phyloP scores from a whole-genome alignment of 2,888 invertebrate species.

The Bursaphelenchus okinawaensis region DNA sequence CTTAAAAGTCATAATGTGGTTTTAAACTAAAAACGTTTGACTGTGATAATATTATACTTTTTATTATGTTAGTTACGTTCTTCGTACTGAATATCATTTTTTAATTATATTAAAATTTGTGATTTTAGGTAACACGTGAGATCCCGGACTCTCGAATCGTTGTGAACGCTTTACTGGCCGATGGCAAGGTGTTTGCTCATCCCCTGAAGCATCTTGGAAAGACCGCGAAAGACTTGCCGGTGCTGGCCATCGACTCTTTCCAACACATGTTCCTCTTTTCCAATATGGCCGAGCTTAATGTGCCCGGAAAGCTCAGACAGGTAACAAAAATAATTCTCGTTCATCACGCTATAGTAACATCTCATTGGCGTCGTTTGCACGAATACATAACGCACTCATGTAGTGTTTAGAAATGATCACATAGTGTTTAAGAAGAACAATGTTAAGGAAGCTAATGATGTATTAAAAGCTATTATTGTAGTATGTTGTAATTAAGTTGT shows the following conservation, averaged over 20 bases:
- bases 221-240: slow-evolving; percentile 77
- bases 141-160: slow-evolving; percentile 81
- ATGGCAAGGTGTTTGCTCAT: slow-evolving; percentile 91
- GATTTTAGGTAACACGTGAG: slow-evolving; percentile 68
- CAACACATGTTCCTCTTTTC: slow-evolving; percentile 97
- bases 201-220: slow-evolving; percentile 95
- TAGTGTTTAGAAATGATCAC: too few relatives aligned
- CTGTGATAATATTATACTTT: neutral
- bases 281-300: slow-evolving; percentile 65
- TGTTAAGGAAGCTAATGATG: too few relatives aligned
- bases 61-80: neutral
- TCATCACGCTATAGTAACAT: too few relatives aligned
- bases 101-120: neutral
- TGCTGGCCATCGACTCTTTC: slow-evolving; percentile 97
- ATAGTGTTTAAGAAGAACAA: too few relatives aligned
- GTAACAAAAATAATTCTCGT: too few relatives aligned
- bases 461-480: too few relatives aligned
- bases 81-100: neutral
- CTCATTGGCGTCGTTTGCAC: too few relatives aligned
- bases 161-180: slow-evolving; percentile 93
- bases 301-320: slow-evolving; percentile 50
- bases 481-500: too few relatives aligned
- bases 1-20: neutral
- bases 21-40: neutral
- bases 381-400: too few relatives aligned